Percentiles rank a stretch among this genome's conserved stretches.
Conservation (phyloP, 2,888 invertebrate genomes). For the Dromius quadrimaculatus region DNA sequence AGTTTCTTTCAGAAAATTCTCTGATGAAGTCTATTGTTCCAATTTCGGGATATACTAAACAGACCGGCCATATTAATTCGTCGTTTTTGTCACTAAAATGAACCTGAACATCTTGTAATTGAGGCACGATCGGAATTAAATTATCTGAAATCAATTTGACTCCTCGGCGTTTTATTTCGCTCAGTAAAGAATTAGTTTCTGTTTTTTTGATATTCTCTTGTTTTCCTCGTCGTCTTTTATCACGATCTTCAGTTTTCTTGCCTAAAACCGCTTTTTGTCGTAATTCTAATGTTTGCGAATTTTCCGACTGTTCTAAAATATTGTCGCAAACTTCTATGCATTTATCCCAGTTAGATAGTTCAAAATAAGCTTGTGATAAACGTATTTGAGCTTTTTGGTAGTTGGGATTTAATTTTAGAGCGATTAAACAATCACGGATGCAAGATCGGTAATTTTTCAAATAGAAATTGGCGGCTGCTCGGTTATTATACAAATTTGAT, state of each 20-base stretch:
- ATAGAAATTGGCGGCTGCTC: constrained; percentile 90
- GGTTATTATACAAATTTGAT: constrained; percentile 89
- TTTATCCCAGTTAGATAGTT: constrained; percentile 76
- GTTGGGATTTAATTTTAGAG: constrained; percentile 79
- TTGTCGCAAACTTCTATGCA: constrained; percentile 80
- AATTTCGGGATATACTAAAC: constrained; percentile 91
- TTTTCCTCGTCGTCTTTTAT: constrained; percentile 70
- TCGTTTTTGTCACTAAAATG: constrained; percentile 70
- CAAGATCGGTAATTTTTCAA: constrained; percentile 85
- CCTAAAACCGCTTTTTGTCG: constrained; percentile 69
- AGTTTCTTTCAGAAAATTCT: constrained; percentile 80
- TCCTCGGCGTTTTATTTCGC: neutral
- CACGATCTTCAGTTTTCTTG: constrained; percentile 69
- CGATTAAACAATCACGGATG: constrained; percentile 83
- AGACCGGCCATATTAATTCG: constrained; percentile 85
- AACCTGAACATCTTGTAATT: constrained; percentile 75
- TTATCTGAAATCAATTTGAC: neutral
- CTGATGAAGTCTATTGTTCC: constrained; percentile 89
- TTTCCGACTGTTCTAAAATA: constrained; percentile 71
- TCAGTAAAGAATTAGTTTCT: constrained; percentile 62
- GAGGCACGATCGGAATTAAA: constrained; percentile 56
- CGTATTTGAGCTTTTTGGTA: constrained; percentile 83
- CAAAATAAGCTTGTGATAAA: constrained; percentile 80
- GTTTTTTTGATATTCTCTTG: constrained; percentile 66
- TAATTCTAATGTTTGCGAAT: constrained; percentile 71